Percentiles rank a stretch among this genome's conserved stretches.
These are phyloP conservation scores for Ichneumoninae sp. DNA, from an alignment of 2,888 invertebrate species.

Conservation along the genomic window DNA sequence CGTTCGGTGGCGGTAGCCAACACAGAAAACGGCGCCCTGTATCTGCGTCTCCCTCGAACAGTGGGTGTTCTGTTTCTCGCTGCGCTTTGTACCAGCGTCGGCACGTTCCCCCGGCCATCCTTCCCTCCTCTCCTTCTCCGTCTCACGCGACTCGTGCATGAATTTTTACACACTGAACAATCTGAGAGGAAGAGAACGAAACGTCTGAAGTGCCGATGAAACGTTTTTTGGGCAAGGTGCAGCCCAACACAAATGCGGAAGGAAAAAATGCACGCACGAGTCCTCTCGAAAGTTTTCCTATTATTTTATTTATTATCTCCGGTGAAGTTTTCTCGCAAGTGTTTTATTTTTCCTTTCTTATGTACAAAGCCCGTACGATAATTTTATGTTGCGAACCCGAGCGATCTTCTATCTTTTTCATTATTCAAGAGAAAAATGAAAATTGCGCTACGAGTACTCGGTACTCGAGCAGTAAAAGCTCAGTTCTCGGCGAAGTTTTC, in stretches of 20 bases:
- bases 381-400: neutral
- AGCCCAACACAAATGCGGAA: neutral
- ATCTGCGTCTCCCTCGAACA: conserved; percentile 47
- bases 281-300: conserved; percentile 6
- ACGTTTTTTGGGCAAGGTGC: conserved; percentile 30
- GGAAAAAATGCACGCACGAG: neutral
- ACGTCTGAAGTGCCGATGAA: conserved; percentile 41
- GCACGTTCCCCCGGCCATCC: conserved; percentile 6
- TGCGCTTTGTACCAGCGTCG: conserved; percentile 48
- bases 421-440: conserved; percentile 23
- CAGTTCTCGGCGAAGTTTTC: neutral
- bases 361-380: neutral
- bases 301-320: neutral
- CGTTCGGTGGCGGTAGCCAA: conserved; percentile 47
- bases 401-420: neutral
- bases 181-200: neutral
- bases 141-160: conserved; percentile 36
- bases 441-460: neutral
- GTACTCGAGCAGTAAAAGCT: neutral
- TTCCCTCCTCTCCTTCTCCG: conserved; percentile 1
- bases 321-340: neutral
- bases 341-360: conserved; percentile 20
- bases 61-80: conserved; percentile 59
- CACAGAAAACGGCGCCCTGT: conserved; percentile 23
- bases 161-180: conserved; percentile 16